Evolutionary conservation across 2,797 vertebrate species (phyloP).

Genomic region (Arrhamphus sclerolepis): DNA sequence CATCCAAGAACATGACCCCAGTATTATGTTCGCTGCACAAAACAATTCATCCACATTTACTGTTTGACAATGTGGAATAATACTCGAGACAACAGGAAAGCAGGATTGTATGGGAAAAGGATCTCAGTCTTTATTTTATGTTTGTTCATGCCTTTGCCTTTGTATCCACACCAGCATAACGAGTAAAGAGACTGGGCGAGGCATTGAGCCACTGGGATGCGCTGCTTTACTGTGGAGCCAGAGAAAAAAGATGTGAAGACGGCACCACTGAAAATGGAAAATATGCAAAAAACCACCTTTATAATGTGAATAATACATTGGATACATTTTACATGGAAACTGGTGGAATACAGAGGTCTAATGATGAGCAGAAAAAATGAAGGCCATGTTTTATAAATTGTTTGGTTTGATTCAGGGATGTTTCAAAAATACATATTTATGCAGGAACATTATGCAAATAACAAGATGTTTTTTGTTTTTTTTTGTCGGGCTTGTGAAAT

Average conservation of each 20-base stretch:
- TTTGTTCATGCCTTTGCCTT: background rate
- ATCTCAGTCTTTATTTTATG: too few species aligned
- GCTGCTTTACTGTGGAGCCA: too few species aligned
- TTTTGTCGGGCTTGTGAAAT: conserved; percentile 36
- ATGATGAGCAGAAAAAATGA: background rate
- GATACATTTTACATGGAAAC: conserved; percentile 14
- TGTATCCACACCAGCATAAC: background rate
- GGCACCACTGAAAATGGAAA: background rate
- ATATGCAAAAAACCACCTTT: conserved; percentile 4
- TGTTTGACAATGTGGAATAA: too few species aligned
- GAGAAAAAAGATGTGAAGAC: background rate
- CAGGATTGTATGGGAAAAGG: too few species aligned
- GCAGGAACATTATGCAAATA: conserved; percentile 31
- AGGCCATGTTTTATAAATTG: conserved; percentile 18
- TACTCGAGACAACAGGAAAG: too few species aligned
- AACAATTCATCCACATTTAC: too few species aligned
- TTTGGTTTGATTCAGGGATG: background rate
- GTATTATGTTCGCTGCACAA: too few species aligned
- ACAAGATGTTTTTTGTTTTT: conserved; percentile 43
- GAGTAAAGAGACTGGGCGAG: background rate
- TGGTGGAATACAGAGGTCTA: background rate
- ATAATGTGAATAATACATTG: conserved; percentile 15
- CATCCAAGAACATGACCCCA: too few species aligned
- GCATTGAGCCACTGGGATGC: background rate
- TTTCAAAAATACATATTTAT: conserved; percentile 27